Evolutionary conservation across 2,113 vertebrate species (phyloP), one percentile per base, ranked within the genome.

Genomic region (Hucho hucho): DNA sequence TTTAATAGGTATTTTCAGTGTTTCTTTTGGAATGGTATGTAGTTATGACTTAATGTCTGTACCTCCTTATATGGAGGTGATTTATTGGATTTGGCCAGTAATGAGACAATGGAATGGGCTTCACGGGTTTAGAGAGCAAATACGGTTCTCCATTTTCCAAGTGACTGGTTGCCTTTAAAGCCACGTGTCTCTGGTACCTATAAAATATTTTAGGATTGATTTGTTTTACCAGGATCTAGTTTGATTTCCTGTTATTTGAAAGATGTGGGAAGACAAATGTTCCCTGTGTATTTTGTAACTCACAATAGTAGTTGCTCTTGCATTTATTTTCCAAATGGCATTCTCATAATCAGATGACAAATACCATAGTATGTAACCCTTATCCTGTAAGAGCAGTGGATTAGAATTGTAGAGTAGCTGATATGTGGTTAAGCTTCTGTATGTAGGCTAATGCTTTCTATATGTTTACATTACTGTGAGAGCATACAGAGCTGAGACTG

Each of bases 1-100:
- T 49, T 28, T 69, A 75, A 56, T 75, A 72, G 75, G 69, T 71
- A 47, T 77, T 80, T 72, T 20, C 70, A 70, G 24, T 5, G 61
- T 84, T 83, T 81, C 46, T 75, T 74, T 82, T 85, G 75, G 70
- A 82, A 78, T 76, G 22, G 75, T 43, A 12, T 28, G 11, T 65
- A 64, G 74, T 74, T 59, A 69, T 87, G 86, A 89, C 78, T 82
- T 88, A 24, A 83, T 74, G 81, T 87, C 82, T 85, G 76, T 65
- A 58, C 16, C 12, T 69, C 26, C 28, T 69, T 63, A 61, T 61
- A 61, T 22, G 9, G 58, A 24, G 78, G 72, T 78, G 69, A 76
- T 77, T 83, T 66, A 74, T 28, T 83, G 61, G 70, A 80, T 69
- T 69, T 81, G 63, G 68, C 53, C 58, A 46, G 70, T 69, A 29